These are phyloP conservation scores for Enoplosus armatus DNA, from an alignment of 2,797 vertebrate species.

Conservation along the genomic window DNA sequence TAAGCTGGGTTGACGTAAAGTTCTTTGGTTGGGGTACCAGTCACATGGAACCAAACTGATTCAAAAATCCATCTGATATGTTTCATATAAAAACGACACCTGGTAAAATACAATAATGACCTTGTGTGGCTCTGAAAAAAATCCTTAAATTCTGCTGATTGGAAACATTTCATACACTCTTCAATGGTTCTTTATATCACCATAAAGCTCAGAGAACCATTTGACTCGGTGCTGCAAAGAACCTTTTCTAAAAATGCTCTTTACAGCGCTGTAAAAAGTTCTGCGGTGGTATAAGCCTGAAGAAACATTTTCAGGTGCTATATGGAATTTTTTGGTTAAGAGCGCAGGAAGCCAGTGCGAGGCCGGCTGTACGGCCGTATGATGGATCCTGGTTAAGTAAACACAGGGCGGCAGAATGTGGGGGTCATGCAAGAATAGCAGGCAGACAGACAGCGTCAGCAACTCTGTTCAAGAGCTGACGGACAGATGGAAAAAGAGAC, in stretches of 20 bases:
- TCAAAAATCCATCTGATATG: constrained; percentile 2
- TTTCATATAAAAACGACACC: constrained; percentile 32
- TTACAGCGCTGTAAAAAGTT: constrained; percentile 28
- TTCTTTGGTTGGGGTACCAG: background rate
- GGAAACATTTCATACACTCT: constrained; percentile 11
- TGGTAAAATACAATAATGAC: constrained; percentile 19
- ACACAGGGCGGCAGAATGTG: constrained; percentile 32
- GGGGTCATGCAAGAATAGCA: constrained; percentile 52
- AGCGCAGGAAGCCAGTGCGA: background rate
- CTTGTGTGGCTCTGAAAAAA: background rate
- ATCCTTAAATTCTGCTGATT: background rate
- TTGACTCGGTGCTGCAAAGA: background rate
- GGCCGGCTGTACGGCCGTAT: background rate
- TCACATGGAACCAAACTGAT: constrained; percentile 7
- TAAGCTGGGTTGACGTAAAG: background rate
- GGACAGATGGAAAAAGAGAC: constrained; percentile 44
- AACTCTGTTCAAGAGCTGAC: constrained; percentile 46
- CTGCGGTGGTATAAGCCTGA: constrained; percentile 5
- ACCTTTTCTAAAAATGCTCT: constrained; percentile 9
- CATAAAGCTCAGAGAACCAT: constrained; percentile 1
- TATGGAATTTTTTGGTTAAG: constrained; percentile 12
- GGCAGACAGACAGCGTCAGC: constrained; percentile 51
- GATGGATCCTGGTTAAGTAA: constrained; percentile 48
- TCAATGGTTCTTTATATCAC: constrained; percentile 24
- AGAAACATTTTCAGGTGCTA: constrained; percentile 27